Conservation (phyloP, 2,797 vertebrate species). For the Craterocephalus amniculus region DNA sequence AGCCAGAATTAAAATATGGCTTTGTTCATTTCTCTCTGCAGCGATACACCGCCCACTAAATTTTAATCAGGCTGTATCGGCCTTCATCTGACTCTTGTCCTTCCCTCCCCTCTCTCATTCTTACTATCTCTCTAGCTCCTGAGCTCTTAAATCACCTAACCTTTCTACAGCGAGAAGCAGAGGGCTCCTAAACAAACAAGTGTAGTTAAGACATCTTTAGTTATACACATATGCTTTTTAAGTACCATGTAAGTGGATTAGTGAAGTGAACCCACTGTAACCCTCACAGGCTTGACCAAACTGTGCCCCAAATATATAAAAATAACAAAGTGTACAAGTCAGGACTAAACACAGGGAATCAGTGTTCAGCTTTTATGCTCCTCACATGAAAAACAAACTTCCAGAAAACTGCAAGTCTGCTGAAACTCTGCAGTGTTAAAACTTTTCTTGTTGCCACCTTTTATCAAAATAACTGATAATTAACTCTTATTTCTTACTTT, state of each 20-base stretch:
- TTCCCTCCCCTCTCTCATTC: conserved; percentile 38
- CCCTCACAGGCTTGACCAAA: conserved; percentile 12
- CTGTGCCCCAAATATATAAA: conserved; percentile 19
- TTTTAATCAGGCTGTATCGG: conserved; percentile 62
- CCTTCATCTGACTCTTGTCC: conserved; percentile 60
- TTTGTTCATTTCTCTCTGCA: conserved; percentile 20
- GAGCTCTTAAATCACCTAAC: conserved; percentile 63
- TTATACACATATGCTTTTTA: conserved; percentile 18
- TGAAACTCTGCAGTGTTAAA: too few species aligned
- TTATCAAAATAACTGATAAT: too few species aligned
- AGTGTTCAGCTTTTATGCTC: too few species aligned
- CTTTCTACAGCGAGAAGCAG: conserved; percentile 53
- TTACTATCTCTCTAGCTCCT: conserved; percentile 53
- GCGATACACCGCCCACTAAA: too few species aligned
- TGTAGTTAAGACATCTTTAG: conserved; percentile 49
- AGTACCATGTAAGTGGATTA: conserved; percentile 56
- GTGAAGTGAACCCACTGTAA: conserved; percentile 33
- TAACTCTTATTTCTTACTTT: too few species aligned
- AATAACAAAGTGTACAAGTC: neutral
- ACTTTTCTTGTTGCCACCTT: too few species aligned
- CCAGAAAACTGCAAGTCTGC: too few species aligned
- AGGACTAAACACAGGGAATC: too few species aligned
- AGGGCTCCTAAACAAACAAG: conserved; percentile 64
- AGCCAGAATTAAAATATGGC: conserved; percentile 26
- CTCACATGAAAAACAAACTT: too few species aligned